A percentile compares a stretch with the other conserved stretches of the same genome.
phyloP scores from a whole-genome alignment of 1,140 invertebrate genomes.

The Pseudomyrmex cubaensis region DNA sequence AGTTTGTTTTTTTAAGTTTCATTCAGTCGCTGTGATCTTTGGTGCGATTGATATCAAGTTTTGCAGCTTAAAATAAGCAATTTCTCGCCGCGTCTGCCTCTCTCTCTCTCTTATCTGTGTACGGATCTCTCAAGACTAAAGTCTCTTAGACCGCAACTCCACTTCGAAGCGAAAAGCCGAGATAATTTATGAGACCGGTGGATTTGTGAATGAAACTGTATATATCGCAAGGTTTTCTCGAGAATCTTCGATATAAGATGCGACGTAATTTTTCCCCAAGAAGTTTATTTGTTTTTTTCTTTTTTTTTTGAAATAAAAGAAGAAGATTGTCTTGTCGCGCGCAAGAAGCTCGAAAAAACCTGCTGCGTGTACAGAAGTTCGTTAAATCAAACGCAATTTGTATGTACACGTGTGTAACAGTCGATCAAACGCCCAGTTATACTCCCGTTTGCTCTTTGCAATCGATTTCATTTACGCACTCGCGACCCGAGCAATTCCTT shows the following conservation, averaged over 20 bases:
- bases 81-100: neutral
- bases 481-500: conserved; percentile 33
- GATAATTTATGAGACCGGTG: no score
- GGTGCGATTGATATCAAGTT: neutral
- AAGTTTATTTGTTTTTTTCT: neutral
- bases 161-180: no score
- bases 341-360: neutral
- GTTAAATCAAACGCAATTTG: neutral
- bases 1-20: neutral
- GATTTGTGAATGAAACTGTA: no score
- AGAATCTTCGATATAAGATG: no score
- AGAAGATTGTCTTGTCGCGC: no score
- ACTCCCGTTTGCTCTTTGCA: conserved; percentile 9
- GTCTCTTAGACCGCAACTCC: no score
- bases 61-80: conserved; percentile 18
- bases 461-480: conserved; percentile 24
- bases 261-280: no score
- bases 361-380: no score
- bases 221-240: no score
- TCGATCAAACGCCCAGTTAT: neutral
- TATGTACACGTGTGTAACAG: neutral
- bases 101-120: no score
- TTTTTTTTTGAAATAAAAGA: neutral
- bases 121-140: neutral
- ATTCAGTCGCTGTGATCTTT: neutral